Conservation (phyloP, 1,140 invertebrate species). For the Drepana arcuata region DNA sequence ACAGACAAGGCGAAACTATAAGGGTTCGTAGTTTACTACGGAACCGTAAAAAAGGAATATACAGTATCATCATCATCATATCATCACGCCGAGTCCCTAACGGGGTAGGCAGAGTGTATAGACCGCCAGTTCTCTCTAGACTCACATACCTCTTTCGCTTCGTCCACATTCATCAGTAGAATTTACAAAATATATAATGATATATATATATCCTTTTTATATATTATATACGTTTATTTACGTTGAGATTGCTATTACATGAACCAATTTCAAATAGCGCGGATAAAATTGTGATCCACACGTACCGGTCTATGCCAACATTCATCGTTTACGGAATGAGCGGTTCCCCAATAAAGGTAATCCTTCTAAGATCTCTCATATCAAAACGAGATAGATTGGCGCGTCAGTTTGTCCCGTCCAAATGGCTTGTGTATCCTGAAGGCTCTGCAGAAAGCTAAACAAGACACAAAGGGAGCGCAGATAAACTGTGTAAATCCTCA, state of each 20-base stretch:
- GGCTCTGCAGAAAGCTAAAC: conserved; percentile 13
- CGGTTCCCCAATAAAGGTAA: conserved; percentile 2
- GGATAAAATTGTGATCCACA: too few relatives aligned
- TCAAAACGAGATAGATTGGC: conserved; percentile 5
- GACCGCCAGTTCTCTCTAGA: too few relatives aligned
- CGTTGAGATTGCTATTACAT: neutral
- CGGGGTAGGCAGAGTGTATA: too few relatives aligned
- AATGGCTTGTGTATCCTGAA: conserved; percentile 12
- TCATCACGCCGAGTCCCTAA: too few relatives aligned
- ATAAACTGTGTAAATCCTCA: conserved; percentile 24
- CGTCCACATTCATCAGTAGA: too few relatives aligned
- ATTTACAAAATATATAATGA: neutral
- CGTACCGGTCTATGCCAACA: too few relatives aligned
- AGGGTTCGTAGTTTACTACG: too few relatives aligned
- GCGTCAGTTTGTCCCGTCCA: conserved; percentile 14
- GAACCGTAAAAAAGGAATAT: too few relatives aligned
- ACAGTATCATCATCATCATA: too few relatives aligned
- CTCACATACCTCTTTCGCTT: too few relatives aligned
- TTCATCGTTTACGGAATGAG: too few relatives aligned
- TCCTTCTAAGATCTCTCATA: conserved; percentile 14
- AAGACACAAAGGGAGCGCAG: conserved; percentile 20
- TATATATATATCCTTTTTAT: neutral
- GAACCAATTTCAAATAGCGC: neutral
- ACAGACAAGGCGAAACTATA: too few relatives aligned
- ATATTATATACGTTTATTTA: neutral